Percentiles rank a stretch among this genome's conserved stretches.
Evolutionary conservation across 2,888 invertebrate genomes (phyloP).

Genomic region (Eupithecia exiguata): DNA sequence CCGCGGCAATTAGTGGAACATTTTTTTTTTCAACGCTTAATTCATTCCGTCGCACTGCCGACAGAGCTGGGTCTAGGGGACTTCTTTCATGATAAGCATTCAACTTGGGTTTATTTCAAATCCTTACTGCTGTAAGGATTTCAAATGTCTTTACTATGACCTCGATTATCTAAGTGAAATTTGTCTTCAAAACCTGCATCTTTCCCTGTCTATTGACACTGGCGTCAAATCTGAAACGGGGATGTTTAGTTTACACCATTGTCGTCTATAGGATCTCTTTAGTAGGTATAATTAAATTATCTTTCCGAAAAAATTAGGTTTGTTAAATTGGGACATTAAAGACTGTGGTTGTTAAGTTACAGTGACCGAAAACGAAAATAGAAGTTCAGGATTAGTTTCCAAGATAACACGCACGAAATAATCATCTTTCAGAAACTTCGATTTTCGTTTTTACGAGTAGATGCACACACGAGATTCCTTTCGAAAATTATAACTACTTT

Average conservation of each 20-base stretch:
- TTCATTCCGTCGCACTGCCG: no score
- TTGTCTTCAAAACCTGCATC: no score
- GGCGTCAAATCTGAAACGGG: no score
- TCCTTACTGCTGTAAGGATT: no score
- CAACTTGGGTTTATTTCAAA: not conserved
- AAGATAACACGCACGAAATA: no score
- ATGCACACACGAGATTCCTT: not conserved
- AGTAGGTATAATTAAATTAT: not conserved
- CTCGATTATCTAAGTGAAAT: not conserved
- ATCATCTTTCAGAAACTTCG: not conserved
- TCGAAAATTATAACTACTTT: conserved; percentile 27
- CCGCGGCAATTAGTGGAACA: no score
- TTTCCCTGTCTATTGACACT: no score
- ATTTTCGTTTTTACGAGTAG: not conserved
- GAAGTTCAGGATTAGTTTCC: not conserved
- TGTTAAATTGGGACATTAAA: not conserved
- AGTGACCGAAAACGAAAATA: not conserved
- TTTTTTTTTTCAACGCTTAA: no score
- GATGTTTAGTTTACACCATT: no score
- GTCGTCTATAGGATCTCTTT: no score
- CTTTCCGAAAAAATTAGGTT: not conserved
- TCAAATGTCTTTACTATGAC: not conserved
- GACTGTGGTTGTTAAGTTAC: not conserved
- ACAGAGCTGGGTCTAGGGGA: no score
- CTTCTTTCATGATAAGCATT: no score